These are phyloP conservation scores for mouse (Mus musculus) DNA, from an alignment of 2,113 vertebrate genomes.

Conservation along the genomic window DNA sequence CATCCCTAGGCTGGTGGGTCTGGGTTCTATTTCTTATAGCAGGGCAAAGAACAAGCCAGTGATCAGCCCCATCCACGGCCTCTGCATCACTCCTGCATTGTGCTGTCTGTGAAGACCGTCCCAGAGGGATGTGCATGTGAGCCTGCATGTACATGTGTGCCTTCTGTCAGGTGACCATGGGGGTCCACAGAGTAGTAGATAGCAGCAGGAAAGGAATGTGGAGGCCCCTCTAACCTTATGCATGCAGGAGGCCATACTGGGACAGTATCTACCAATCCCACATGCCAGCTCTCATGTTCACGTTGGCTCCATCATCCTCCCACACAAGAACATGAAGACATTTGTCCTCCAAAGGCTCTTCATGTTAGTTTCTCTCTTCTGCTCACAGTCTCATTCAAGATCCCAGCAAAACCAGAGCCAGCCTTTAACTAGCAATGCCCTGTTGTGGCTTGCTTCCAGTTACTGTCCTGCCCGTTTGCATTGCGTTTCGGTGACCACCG, in stretches of 20 bases:
- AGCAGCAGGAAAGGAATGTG: not conserved
- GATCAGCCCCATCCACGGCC: not conserved
- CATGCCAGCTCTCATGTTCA: not conserved
- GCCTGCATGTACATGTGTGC: not conserved
- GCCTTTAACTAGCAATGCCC: not conserved
- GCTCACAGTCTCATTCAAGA: not conserved
- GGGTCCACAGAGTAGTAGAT: not conserved
- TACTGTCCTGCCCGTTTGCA: not conserved
- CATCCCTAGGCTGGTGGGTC: not conserved
- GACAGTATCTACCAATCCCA: not conserved
- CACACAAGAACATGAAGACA: not conserved
- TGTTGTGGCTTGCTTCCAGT: not conserved
- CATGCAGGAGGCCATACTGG: not conserved
- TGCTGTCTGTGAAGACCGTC: not conserved
- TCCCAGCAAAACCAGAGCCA: not conserved
- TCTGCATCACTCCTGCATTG: not conserved
- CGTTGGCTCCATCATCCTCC: not conserved
- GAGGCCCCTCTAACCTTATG: not conserved
- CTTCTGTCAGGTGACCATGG: not conserved
- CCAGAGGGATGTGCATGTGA: not conserved
- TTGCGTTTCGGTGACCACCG: not conserved
- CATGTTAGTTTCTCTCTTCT: not conserved
- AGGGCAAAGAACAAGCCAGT: not conserved
- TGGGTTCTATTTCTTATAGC: not conserved
- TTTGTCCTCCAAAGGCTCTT: not conserved